Evolutionary conservation across 1,140 invertebrate genomes (phyloP).

Genomic region (Cydia splendana): DNA sequence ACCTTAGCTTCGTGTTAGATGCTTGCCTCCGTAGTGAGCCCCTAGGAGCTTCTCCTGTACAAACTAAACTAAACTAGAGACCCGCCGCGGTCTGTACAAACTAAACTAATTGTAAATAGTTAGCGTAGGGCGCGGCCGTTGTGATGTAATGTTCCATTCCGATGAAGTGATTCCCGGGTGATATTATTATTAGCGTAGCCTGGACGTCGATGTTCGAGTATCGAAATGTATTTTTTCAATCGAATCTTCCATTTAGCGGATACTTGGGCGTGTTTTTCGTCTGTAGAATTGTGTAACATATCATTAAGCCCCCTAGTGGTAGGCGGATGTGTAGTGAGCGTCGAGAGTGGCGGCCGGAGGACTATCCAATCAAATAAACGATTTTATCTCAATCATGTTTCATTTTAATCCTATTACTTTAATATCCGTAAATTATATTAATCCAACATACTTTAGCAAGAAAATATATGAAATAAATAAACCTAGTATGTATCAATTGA

Average conservation of each 20-base stretch:
- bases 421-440: neutral
- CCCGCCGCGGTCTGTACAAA: constrained; percentile 14
- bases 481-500: too few species aligned
- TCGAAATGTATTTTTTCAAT: constrained; percentile 10
- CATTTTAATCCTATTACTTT: neutral
- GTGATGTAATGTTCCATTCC: constrained; percentile 61
- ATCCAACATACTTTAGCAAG: too few species aligned
- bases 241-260: neutral
- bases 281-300: constrained; percentile 28
- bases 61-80: constrained; percentile 36
- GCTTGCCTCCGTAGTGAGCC: neutral
- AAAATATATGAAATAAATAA: too few species aligned
- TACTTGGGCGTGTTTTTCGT: neutral
- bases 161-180: constrained; percentile 55
- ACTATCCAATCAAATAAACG: constrained; percentile 21
- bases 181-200: constrained; percentile 40
- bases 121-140: constrained; percentile 50
- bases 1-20: neutral
- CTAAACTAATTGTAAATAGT: constrained; percentile 34
- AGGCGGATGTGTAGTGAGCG: constrained; percentile 15
- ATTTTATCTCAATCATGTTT: constrained; percentile 27
- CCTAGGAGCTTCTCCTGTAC: constrained; percentile 33
- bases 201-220: neutral
- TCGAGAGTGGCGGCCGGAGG: constrained; percentile 29
- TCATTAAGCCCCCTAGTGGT: neutral